phyloP scores from a whole-genome alignment of 1,140 invertebrate genomes.

The Matsumurasca onukii region DNA sequence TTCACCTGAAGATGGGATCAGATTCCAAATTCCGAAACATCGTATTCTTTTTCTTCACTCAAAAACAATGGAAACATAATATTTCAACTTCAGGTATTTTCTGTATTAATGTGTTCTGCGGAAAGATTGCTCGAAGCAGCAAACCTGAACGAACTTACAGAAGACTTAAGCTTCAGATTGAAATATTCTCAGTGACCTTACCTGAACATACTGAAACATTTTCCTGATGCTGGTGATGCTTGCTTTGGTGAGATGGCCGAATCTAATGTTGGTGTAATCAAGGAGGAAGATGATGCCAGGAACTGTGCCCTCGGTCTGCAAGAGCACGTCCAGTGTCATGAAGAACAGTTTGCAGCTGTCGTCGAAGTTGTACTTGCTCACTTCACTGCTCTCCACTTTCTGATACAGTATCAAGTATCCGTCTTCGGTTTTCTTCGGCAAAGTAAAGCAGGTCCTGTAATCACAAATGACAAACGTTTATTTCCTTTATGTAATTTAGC shows the following conservation, averaged over 20 bases:
- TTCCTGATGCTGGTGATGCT: constrained; percentile 57
- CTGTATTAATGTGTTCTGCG: too few relatives aligned
- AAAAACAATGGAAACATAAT: too few relatives aligned
- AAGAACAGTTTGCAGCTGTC: constrained; percentile 60
- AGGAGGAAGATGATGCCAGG: constrained; percentile 54
- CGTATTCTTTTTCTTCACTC: too few relatives aligned
- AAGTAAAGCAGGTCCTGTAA: constrained; percentile 37
- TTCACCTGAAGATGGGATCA: too few relatives aligned
- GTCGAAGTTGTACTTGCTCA: constrained; percentile 64
- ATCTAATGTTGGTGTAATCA: constrained; percentile 61
- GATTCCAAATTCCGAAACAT: too few relatives aligned
- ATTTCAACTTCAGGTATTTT: too few relatives aligned
- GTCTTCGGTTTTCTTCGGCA: constrained; percentile 50
- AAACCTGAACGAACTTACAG: too few relatives aligned
- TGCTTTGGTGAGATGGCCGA: constrained; percentile 60
- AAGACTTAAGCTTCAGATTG: too few relatives aligned
- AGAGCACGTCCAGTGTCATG: constrained; percentile 40
- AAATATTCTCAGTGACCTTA: constrained; percentile 41
- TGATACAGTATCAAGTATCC: constrained; percentile 62
- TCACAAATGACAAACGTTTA: neutral
- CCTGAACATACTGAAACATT: constrained; percentile 65
- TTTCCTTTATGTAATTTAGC: constrained; percentile 6
- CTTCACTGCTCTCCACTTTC: constrained; percentile 58
- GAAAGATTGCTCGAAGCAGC: too few relatives aligned
- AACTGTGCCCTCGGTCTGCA: constrained; percentile 37